Conservation (phyloP, 2,797 vertebrate genomes). For the Pelochelys cantorii region DNA sequence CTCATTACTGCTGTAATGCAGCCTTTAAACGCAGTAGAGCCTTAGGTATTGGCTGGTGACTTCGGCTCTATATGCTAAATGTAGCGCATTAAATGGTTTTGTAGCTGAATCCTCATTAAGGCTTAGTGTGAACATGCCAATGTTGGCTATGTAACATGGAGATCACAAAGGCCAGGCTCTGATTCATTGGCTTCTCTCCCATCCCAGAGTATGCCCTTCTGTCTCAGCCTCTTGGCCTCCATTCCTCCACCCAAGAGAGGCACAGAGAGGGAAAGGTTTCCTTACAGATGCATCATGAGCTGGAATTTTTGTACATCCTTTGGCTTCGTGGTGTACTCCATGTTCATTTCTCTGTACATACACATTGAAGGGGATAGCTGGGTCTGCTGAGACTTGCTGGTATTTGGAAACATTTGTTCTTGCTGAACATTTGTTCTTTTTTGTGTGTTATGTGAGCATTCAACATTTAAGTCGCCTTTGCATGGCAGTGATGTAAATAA, state of each 20-base stretch:
- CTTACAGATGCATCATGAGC: neutral
- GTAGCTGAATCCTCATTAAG: neutral
- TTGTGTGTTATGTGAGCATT: neutral
- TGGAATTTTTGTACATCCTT: neutral
- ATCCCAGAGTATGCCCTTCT: constrained; percentile 13
- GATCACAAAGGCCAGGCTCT: neutral
- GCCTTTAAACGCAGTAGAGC: neutral
- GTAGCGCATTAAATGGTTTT: neutral
- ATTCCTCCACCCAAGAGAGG: neutral
- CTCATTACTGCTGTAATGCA: neutral
- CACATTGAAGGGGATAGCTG: neutral
- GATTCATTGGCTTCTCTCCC: constrained; percentile 50
- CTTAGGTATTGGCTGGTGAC: accelerated
- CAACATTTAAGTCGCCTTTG: neutral
- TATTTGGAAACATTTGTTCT: neutral
- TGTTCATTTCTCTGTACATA: neutral
- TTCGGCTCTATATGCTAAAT: neutral
- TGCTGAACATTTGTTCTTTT: neutral
- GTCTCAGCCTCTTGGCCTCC: constrained; percentile 54
- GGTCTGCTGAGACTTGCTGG: neutral
- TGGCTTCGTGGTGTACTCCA: neutral
- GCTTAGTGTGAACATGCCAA: neutral
- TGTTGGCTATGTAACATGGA: neutral
- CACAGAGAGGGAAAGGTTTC: neutral
- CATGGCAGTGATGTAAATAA: neutral